Percentiles rank a stretch among this genome's conserved stretches.
These are phyloP conservation scores for Rhynchotus rufescens DNA, from an alignment of 2,797 vertebrate genomes.

Conservation along the genomic window DNA sequence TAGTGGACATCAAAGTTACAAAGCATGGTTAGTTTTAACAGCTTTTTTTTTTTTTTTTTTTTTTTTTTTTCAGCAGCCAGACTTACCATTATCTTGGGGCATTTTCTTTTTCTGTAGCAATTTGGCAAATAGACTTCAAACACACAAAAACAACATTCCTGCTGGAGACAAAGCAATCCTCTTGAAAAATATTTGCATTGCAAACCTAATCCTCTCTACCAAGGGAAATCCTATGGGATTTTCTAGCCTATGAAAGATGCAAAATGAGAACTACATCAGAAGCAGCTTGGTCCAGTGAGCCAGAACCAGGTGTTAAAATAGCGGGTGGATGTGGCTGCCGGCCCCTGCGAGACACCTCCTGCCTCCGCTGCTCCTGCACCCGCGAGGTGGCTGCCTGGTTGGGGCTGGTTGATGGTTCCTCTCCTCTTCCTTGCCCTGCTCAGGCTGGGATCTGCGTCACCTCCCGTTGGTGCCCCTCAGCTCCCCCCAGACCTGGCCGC, in stretches of 20 bases:
- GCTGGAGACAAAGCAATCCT: background rate
- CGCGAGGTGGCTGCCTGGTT: background rate
- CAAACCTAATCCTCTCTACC: background rate
- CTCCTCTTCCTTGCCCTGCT: background rate
- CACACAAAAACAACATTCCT: background rate
- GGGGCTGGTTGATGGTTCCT: background rate
- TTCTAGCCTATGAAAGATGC: background rate
- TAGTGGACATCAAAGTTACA: background rate
- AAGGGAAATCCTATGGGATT: background rate
- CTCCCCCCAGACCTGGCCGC: background rate
- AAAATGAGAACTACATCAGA: background rate
- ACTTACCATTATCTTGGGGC: background rate
- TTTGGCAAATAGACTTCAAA: background rate
- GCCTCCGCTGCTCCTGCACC: background rate
- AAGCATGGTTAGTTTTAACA: background rate
- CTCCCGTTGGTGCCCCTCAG: background rate
- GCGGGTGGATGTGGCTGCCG: background rate
- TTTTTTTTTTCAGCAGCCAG: background rate
- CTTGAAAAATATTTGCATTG: background rate
- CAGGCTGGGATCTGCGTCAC: background rate
- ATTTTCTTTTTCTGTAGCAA: background rate
- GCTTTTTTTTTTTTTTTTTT: background rate
- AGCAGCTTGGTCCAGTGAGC: fast-evolving
- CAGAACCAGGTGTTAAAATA: fast-evolving
- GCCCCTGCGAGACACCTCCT: background rate